A percentile compares a stretch with the other conserved stretches of the same genome.
Evolutionary conservation across 2,113 vertebrate species (phyloP).

Genomic region (Dascyllus trimaculatus): DNA sequence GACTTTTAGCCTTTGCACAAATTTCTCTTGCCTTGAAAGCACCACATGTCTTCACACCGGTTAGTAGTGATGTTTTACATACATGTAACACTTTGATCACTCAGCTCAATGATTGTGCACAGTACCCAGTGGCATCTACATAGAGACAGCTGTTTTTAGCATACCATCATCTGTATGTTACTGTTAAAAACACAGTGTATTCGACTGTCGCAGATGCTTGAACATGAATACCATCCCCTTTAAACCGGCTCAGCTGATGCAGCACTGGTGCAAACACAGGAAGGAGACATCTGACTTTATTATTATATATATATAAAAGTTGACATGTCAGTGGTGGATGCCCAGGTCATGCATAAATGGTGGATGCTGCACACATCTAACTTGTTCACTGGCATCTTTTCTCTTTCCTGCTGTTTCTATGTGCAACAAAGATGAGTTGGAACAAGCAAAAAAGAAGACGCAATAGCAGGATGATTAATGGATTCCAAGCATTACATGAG

Average conservation of each 20-base stretch:
- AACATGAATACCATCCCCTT: neutral
- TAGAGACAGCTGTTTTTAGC: no score
- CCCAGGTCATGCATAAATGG: neutral
- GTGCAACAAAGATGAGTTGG: neutral
- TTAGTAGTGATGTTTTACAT: neutral
- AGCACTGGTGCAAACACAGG: constrained; percentile 7
- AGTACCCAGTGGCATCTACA: no score
- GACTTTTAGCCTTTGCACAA: constrained; percentile 41
- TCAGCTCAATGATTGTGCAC: no score
- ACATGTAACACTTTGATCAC: no score
- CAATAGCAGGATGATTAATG: constrained; percentile 13
- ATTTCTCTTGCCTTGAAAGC: neutral
- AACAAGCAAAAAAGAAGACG: constrained; percentile 7
- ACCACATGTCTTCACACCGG: constrained; percentile 15
- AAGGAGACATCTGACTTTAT: neutral
- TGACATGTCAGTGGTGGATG: neutral
- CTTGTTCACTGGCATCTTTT: constrained; percentile 1
- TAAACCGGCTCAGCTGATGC: neutral
- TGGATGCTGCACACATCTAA: neutral
- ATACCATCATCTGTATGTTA: no score
- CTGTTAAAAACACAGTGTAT: neutral
- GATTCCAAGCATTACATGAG: neutral
- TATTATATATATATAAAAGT: constrained; percentile 20
- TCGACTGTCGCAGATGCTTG: neutral
- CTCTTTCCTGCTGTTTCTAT: constrained; percentile 7